Base-by-base conservation (phyloP, 2,113 vertebrate genomes). In the Azemiops feae region DNA sequence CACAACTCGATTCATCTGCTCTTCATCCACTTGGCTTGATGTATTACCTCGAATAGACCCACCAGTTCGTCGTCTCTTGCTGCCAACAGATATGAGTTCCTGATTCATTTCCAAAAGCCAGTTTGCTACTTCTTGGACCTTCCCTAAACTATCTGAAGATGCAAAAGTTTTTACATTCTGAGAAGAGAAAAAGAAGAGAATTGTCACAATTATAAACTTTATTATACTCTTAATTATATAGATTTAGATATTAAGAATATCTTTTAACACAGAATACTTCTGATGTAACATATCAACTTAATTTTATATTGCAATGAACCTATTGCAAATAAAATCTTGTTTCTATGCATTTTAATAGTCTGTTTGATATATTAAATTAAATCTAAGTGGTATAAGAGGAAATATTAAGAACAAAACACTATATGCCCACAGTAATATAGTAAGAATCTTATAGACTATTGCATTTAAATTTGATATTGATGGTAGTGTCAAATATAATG, bases 71-170 rank as follows among this genome's bases (percentile, higher is more conserved):
- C 98, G 98, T 98, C 99, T 98, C 98, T 99, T 99, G 98, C 99
- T 98, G 98, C 98, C 99, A 98, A 98, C 99, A 99, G 99, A 99
- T 98, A 99, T 99, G 98, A 99, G 98, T 98, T 99, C 99, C 98
- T 99, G 99, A 99, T 99, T 99, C 99, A 99, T 99, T 99, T 99
- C 99, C 99, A 99, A 99, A 99, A 99, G 99, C 99, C 99, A 99
- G 99, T 99, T 99, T 99, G 99, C 99, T 98, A 99, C 99, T 98
- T 99, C 99, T 98, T 99, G 99, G 96, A 99, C 99, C 98, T 99
- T 99, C 97, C 98, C 99, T 99, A 99, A 98, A 98, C 99, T 99
- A 98, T 99, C 99, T 98, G 99, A 99, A 97, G 99, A 99, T 96
- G 98, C 98, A 98, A 99, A 99, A 96, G 98, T 96, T 98, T 99